Evolutionary conservation across 2,113 vertebrate genomes (phyloP).

Genomic region (Platichthys flesus): DNA sequence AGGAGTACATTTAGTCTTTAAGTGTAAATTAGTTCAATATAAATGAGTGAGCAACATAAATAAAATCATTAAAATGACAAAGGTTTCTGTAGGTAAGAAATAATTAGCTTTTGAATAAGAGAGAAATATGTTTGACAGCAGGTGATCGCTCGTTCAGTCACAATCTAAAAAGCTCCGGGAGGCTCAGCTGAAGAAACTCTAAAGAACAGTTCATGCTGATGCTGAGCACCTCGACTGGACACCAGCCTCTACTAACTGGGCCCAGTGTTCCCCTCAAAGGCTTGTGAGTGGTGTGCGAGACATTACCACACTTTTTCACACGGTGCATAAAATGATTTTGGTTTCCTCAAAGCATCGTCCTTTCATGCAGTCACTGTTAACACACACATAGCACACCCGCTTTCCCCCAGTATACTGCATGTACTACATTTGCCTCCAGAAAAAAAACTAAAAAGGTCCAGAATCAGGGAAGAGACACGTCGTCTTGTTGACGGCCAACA

Average conservation of each 20-base stretch:
- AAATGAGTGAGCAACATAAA: neutral
- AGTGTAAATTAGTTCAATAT: neutral
- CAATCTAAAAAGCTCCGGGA: neutral
- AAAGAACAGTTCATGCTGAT: conserved; percentile 9
- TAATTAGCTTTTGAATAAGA: neutral
- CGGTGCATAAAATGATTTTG: neutral
- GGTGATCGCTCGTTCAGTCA: neutral
- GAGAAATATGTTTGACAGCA: too few species aligned
- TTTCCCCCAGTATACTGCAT: neutral
- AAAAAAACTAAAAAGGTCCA: conserved; percentile 28
- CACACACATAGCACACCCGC: neutral
- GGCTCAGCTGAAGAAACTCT: neutral
- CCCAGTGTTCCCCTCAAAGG: conserved; percentile 23
- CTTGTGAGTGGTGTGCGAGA: conserved; percentile 8
- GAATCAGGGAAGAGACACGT: neutral
- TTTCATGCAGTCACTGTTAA: neutral
- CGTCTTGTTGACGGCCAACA: conserved; percentile 46
- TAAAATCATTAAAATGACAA: neutral
- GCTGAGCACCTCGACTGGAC: neutral
- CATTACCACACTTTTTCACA: conserved; percentile 1
- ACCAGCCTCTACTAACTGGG: conserved; percentile 17
- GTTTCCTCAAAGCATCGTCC: conserved; percentile 3
- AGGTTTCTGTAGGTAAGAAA: neutral
- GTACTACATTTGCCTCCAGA: neutral
- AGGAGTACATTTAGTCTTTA: too few species aligned